phyloP scores from a whole-genome alignment of 2,888 invertebrate species.

The Lathronympha strigana region DNA sequence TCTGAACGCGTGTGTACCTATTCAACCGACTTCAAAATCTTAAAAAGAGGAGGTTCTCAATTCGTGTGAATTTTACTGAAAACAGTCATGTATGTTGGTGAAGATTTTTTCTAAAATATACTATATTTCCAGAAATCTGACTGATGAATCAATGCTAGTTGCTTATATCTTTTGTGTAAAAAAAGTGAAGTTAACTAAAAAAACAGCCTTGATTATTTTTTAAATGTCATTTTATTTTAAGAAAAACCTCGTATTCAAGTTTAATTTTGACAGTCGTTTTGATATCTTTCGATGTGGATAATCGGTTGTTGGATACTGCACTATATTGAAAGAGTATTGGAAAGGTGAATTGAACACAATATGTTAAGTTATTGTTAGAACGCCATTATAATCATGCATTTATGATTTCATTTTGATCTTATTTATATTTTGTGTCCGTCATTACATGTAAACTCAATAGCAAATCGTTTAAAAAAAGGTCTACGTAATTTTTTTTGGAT shows the following conservation, averaged over 20 bases:
- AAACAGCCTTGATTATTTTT: background rate
- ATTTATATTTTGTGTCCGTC: slow-evolving; percentile 22
- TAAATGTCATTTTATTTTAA: background rate
- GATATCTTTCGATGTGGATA: background rate
- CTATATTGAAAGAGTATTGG: slow-evolving; percentile 11
- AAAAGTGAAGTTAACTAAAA: too few species aligned
- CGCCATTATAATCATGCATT: slow-evolving; percentile 33
- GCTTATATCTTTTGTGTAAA: too few species aligned
- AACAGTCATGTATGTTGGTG: slow-evolving; percentile 14
- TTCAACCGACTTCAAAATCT: too few species aligned
- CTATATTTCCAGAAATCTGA: slow-evolving; percentile 9
- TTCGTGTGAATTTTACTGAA: too few species aligned
- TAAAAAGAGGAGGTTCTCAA: too few species aligned
- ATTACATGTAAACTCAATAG: background rate
- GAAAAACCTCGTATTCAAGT: background rate
- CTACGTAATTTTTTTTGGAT: too few species aligned
- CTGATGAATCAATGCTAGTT: too few species aligned
- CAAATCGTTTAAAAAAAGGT: background rate
- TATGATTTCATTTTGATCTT: slow-evolving; percentile 22
- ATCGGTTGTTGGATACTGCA: slow-evolving; percentile 1
- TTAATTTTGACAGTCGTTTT: background rate
- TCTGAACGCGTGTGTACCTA: too few species aligned
- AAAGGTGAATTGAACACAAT: background rate
- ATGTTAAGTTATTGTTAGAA: slow-evolving; percentile 29
- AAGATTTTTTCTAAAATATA: slow-evolving; percentile 16